These are phyloP conservation scores for Hirtodrosophila alboralis DNA, from an alignment of 2,888 invertebrate species.

Conservation along the genomic window DNA sequence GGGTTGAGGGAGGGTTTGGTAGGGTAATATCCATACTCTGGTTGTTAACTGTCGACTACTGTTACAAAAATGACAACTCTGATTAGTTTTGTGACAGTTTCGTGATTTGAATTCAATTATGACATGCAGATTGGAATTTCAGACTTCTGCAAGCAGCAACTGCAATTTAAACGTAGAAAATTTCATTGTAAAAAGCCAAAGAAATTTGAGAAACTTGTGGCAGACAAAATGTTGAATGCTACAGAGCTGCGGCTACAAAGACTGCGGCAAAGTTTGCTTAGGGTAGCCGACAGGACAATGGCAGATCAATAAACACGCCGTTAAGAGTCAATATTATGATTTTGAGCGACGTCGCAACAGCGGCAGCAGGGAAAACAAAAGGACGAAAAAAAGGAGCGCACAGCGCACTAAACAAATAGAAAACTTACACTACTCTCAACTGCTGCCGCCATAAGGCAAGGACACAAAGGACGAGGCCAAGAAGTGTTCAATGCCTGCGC, in stretches of 20 bases:
- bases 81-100: conserved; percentile 79
- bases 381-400: conserved; percentile 43
- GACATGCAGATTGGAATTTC: conserved; percentile 51
- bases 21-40: conserved; percentile 7
- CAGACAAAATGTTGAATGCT: conserved; percentile 40
- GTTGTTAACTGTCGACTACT: conserved; percentile 31
- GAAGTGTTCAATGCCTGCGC: conserved; percentile 65
- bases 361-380: conserved; percentile 51
- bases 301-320: conserved; percentile 67
- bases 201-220: conserved; percentile 23
- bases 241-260: neutral
- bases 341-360: conserved; percentile 37
- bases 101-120: conserved; percentile 81
- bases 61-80: conserved; percentile 70
- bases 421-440: conserved; percentile 69
- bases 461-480: conserved; percentile 27
- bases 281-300: conserved; percentile 15
- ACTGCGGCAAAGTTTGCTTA: conserved; percentile 5
- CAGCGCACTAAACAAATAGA: conserved; percentile 65
- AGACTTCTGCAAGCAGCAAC: neutral
- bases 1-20: no score
- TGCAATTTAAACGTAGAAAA: conserved; percentile 14
- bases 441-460: conserved; percentile 27
- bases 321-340: conserved; percentile 76
- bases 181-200: conserved; percentile 3